Conservation (phyloP, 2,888 invertebrate species). For the Plebejus melissa region DNA sequence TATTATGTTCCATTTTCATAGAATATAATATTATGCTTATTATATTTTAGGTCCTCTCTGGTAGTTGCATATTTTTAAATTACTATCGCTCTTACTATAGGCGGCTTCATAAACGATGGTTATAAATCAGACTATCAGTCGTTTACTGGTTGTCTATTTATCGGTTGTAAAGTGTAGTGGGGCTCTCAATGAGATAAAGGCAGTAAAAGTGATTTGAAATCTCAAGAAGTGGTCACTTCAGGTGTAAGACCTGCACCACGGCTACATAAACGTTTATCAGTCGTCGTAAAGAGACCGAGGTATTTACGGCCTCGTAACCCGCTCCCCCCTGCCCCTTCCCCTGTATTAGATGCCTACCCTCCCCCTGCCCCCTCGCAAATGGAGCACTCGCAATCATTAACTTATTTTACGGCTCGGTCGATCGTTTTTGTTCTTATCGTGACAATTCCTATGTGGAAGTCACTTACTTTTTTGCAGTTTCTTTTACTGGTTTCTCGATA, state of each 20-base stretch:
- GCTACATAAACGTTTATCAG: conserved; percentile 23
- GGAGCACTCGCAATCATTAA: conserved; percentile 17
- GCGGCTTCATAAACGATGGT: neutral
- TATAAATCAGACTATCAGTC: neutral
- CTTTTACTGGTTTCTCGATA: neutral
- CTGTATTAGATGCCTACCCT: neutral
- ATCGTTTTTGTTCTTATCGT: conserved; percentile 10
- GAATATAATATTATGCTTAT: no score
- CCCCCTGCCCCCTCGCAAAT: neutral
- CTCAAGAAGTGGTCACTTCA: conserved; percentile 10
- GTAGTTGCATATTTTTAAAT: neutral
- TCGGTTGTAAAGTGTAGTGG: neutral
- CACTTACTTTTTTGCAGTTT: neutral
- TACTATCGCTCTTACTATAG: no score
- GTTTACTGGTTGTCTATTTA: neutral
- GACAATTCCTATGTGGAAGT: neutral
- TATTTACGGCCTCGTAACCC: conserved; percentile 30
- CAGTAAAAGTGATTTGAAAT: conserved; percentile 26
- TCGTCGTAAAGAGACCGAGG: conserved; percentile 17
- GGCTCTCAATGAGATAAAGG: conserved; percentile 29
- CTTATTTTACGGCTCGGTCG: conserved; percentile 5
- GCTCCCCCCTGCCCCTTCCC: neutral
- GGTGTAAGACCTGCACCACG: neutral
- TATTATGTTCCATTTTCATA: neutral
- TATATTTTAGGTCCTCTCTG: no score